These are phyloP conservation scores for Prolemur simus DNA, from an alignment of 2,113 vertebrate species.

Conservation along the genomic window DNA sequence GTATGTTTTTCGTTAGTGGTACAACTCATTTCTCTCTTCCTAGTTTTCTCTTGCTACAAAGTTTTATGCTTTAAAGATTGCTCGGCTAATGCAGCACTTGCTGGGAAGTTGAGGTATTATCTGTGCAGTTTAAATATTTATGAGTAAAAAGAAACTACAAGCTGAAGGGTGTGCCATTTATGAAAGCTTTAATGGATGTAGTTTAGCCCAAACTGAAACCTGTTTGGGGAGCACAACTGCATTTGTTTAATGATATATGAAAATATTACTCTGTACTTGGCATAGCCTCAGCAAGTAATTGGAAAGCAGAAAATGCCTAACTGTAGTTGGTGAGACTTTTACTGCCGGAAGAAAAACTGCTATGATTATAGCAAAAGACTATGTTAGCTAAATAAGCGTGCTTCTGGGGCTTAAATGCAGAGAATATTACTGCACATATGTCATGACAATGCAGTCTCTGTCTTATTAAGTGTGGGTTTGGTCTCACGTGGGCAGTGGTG, in stretches of 20 bases:
- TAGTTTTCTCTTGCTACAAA: conserved; percentile 49
- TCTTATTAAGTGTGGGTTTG: conserved; percentile 66
- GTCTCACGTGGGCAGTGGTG: conserved; percentile 58
- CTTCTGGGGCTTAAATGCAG: conserved; percentile 67
- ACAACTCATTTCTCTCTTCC: conserved; percentile 47
- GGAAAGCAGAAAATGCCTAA: conserved; percentile 67
- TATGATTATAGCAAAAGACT: conserved; percentile 71
- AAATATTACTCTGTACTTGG: conserved; percentile 75
- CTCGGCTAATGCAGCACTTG: conserved; percentile 66
- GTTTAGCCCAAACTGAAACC: conserved; percentile 74
- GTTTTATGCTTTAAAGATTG: conserved; percentile 64
- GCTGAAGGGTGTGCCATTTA: conserved; percentile 71
- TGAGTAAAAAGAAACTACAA: conserved; percentile 68
- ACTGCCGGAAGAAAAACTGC: conserved; percentile 75
- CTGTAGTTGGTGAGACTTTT: conserved; percentile 67
- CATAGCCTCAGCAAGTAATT: conserved; percentile 76
- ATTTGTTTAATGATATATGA: conserved; percentile 79
- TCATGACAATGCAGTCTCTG: conserved; percentile 69
- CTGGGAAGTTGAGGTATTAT: conserved; percentile 77
- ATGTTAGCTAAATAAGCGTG: conserved; percentile 43
- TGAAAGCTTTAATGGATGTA: conserved; percentile 78
- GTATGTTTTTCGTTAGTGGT: background rate
- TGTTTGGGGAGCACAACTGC: conserved; percentile 70
- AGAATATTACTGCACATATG: conserved; percentile 71
- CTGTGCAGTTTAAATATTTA: conserved; percentile 77